Percentiles rank a stretch among this genome's conserved stretches.
Evolutionary conservation across 2,113 vertebrate species (phyloP).

Genomic region (Rhynchomys soricoides): DNA sequence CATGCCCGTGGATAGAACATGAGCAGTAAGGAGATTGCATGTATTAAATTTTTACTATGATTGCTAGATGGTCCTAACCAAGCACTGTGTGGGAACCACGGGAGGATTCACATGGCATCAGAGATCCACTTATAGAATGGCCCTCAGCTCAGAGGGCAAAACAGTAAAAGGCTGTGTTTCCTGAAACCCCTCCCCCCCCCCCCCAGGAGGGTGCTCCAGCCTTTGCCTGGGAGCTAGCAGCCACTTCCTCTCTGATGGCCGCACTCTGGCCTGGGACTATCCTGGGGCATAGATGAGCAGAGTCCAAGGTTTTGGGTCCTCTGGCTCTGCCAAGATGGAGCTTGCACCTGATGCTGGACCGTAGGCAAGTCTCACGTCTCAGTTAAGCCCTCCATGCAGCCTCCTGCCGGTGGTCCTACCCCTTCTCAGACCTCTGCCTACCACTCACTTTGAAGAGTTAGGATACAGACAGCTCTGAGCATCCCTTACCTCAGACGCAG

Average conservation of each 20-base stretch:
- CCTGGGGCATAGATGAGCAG: rapidly evolving
- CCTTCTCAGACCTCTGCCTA: not conserved
- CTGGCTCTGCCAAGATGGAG: not conserved
- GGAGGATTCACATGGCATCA: not conserved
- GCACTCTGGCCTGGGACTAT: not conserved
- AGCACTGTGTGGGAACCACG: not conserved
- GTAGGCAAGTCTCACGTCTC: not conserved
- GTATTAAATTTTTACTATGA: not conserved
- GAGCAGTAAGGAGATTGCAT: not conserved
- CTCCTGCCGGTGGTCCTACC: not conserved
- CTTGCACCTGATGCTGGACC: not conserved
- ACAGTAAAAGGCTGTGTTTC: not conserved
- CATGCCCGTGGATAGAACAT: not conserved
- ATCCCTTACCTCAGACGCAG: not conserved
- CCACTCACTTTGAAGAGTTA: not conserved
- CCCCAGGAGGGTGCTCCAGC: not conserved
- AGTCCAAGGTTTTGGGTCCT: not conserved
- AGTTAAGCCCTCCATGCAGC: not conserved
- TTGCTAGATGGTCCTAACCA: not conserved
- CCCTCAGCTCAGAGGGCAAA: not conserved
- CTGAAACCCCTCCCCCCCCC: no score
- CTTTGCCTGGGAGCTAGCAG: not conserved
- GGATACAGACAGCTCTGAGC: not conserved
- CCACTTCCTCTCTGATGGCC: not conserved
- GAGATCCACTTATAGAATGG: not conserved